Evolutionary conservation across 2,888 invertebrate genomes (phyloP).

Genomic region (Scelioninae gen. 2): DNA sequence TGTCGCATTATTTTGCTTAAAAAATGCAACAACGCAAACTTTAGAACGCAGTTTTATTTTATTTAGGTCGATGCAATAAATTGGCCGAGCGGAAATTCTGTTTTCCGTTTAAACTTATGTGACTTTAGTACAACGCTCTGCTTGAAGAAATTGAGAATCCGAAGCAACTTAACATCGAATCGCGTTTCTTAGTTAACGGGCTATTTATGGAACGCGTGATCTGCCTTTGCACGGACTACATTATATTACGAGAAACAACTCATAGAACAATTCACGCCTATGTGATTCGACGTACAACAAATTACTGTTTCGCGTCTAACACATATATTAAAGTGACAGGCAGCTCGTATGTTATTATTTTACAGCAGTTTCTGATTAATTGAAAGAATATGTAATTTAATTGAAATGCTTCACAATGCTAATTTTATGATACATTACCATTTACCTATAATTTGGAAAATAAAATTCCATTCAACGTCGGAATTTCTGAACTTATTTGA

Average conservation of each 20-base stretch:
- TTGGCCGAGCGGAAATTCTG: constrained; percentile 46
- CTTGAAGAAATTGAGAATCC: constrained; percentile 53
- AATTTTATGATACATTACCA: constrained; percentile 34
- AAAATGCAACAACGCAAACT: constrained; percentile 37
- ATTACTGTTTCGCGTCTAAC: constrained; percentile 46
- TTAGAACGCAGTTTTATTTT: constrained; percentile 49
- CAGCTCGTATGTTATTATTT: constrained; percentile 51
- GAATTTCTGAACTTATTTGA: constrained; percentile 27
- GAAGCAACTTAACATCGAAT: constrained; percentile 46
- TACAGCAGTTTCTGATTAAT: constrained; percentile 54
- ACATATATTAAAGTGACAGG: constrained; percentile 32
- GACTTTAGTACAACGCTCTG: constrained; percentile 42
- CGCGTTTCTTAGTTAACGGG: constrained; percentile 55
- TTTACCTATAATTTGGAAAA: constrained; percentile 36
- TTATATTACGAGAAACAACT: constrained; percentile 57
- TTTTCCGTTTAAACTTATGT: constrained; percentile 54
- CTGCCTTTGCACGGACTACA: constrained; percentile 56
- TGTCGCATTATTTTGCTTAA: constrained; percentile 36
- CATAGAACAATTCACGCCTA: constrained; percentile 56
- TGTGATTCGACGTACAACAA: constrained; percentile 56
- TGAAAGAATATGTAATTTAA: constrained; percentile 47
- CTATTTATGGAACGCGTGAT: constrained; percentile 58
- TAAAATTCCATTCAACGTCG: constrained; percentile 32
- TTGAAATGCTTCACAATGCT: constrained; percentile 36
- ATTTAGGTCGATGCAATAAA: constrained; percentile 53